These are phyloP conservation scores for Malacoraja senta DNA, from an alignment of 2,797 vertebrate species.

Conservation along the genomic window DNA sequence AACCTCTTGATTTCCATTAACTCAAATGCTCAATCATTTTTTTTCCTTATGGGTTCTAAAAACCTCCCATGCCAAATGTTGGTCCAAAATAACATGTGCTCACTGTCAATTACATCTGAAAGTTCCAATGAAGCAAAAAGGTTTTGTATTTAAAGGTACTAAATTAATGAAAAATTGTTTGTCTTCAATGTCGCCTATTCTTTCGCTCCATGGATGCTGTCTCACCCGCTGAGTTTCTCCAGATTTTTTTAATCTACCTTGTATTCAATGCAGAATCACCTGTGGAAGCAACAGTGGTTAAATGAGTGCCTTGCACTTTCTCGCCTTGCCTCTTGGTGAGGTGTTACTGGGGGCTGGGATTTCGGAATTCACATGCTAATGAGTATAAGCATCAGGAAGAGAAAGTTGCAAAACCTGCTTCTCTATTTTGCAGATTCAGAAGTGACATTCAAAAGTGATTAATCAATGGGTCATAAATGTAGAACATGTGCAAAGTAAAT, in stretches of 20 bases:
- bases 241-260: too few species aligned
- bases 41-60: too few species aligned
- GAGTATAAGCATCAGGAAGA: neutral
- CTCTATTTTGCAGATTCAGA: neutral
- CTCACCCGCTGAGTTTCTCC: too few species aligned
- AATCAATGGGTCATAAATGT: neutral
- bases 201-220: too few species aligned
- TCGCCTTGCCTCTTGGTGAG: neutral
- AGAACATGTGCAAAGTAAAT: neutral
- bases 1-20: too few species aligned
- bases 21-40: too few species aligned
- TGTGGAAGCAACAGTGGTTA: neutral
- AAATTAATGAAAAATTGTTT: too few species aligned
- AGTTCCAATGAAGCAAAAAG: too few species aligned
- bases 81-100: too few species aligned
- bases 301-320: neutral
- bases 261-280: neutral
- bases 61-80: too few species aligned
- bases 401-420: neutral
- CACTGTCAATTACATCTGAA: too few species aligned
- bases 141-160: too few species aligned
- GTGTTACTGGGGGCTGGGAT: neutral
- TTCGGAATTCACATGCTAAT: neutral
- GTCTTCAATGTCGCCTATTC: neutral
- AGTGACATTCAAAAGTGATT: neutral